These are phyloP conservation scores for Ictalurus punctatus DNA, from an alignment of 2,113 vertebrate species.

Conservation along the genomic window DNA sequence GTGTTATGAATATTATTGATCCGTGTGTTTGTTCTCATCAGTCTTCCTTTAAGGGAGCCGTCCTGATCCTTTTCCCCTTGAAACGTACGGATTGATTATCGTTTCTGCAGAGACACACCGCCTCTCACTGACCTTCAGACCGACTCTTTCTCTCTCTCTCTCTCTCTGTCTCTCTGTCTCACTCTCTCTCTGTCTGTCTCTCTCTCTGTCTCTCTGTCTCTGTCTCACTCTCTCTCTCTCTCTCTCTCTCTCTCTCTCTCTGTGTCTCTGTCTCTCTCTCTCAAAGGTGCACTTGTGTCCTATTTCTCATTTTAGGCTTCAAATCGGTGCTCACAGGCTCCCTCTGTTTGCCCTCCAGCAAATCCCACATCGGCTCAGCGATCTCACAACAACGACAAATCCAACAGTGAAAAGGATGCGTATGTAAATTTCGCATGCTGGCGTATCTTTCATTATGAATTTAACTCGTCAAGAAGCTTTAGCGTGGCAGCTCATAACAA, in stretches of 20 bases:
- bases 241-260: too few species aligned
- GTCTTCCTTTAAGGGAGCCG: background rate
- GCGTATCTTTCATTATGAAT: background rate
- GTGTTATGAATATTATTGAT: slow-evolving; percentile 29
- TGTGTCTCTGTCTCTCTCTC: too few species aligned
- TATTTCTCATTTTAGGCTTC: background rate
- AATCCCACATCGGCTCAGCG: background rate
- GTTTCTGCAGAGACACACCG: slow-evolving; percentile 8
- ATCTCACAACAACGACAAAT: background rate
- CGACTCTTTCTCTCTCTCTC: background rate
- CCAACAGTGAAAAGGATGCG: background rate
- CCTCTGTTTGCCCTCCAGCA: background rate
- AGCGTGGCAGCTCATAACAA: background rate
- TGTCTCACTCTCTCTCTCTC: too few species aligned
- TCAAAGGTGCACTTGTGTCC: background rate
- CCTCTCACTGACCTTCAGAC: slow-evolving; percentile 22
- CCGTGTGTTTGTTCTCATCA: slow-evolving; percentile 10
- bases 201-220: too few species aligned
- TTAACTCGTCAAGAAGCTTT: background rate
- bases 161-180: too few species aligned
- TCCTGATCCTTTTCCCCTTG: slow-evolving; percentile 26
- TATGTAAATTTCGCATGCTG: background rate
- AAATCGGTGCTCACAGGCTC: background rate
- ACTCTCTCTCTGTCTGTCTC: too few species aligned
- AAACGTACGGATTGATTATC: slow-evolving; percentile 16